Evolutionary conservation across 2,888 invertebrate species (phyloP).

Genomic region (Tinea trinotella): DNA sequence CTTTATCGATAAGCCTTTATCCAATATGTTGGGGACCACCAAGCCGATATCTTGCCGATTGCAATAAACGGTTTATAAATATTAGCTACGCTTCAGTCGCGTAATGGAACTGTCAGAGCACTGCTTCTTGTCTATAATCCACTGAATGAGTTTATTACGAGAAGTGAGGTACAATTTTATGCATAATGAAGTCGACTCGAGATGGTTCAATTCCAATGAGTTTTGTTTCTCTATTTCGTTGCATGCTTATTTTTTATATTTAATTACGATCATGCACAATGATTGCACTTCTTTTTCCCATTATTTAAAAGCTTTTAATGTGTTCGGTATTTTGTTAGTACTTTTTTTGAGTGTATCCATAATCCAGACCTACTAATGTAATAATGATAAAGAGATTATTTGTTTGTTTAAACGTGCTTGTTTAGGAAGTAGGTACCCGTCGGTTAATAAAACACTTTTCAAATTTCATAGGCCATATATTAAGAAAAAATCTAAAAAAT

Average conservation of each 20-base stretch:
- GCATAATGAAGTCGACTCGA: constrained; percentile 22
- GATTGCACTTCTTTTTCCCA: no score
- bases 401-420: no score
- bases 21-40: constrained; percentile 55
- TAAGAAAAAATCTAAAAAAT: no score
- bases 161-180: constrained; percentile 39
- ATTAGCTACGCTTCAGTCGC: constrained; percentile 42
- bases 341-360: no score
- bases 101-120: constrained; percentile 62
- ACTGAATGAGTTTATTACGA: constrained; percentile 58
- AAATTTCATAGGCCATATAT: no score
- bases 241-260: not conserved
- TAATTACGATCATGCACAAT: not conserved
- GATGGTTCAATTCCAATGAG: constrained; percentile 2
- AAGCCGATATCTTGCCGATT: constrained; percentile 41
- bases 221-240: constrained; percentile 5
- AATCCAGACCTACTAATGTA: no score
- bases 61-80: constrained; percentile 42
- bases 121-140: constrained; percentile 54
- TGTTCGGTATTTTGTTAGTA: no score
- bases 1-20: constrained; percentile 63
- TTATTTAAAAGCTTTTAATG: no score
- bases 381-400: no score
- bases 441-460: no score
- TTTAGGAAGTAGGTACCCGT: no score